phyloP scores from a whole-genome alignment of 2,113 vertebrate species.

The Leiothrix lutea region DNA sequence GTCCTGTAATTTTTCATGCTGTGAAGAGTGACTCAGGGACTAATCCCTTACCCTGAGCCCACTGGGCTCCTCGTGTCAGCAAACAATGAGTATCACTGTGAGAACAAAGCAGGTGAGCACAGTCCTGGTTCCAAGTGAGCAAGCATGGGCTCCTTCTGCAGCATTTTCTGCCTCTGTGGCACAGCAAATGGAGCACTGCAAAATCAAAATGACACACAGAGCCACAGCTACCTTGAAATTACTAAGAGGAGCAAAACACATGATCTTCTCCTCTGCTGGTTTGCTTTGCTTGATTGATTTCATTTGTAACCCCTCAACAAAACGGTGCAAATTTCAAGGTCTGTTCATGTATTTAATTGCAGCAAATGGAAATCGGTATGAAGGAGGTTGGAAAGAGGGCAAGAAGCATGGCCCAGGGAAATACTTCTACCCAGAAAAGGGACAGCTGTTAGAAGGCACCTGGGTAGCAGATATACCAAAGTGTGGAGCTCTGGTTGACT shows the following conservation, averaged over 20 bases:
- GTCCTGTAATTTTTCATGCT: not conserved
- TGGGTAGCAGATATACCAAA: constrained; percentile 85
- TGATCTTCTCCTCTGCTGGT: not conserved
- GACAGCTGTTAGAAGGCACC: constrained; percentile 85
- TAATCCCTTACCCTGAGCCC: not conserved
- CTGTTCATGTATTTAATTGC: not conserved
- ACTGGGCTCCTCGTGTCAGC: accelerated
- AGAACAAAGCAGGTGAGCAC: not conserved
- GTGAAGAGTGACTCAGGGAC: not conserved
- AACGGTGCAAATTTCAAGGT: not conserved
- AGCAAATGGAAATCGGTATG: constrained; percentile 83
- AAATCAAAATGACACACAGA: not conserved
- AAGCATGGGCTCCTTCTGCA: not conserved
- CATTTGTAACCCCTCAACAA: not conserved
- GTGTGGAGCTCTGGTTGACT: constrained; percentile 85
- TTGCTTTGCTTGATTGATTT: not conserved
- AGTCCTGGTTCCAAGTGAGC: not conserved
- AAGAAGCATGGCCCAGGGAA: constrained; percentile 84
- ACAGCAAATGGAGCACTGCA: accelerated
- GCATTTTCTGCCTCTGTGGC: not conserved
- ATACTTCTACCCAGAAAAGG: constrained; percentile 80
- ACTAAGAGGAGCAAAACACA: not conserved
- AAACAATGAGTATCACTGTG: not conserved
- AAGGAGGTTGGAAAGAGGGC: constrained; percentile 86
- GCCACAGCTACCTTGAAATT: not conserved